Base-by-base conservation (phyloP, 1,140 invertebrate species). In the Drosophila sechellia region DNA sequence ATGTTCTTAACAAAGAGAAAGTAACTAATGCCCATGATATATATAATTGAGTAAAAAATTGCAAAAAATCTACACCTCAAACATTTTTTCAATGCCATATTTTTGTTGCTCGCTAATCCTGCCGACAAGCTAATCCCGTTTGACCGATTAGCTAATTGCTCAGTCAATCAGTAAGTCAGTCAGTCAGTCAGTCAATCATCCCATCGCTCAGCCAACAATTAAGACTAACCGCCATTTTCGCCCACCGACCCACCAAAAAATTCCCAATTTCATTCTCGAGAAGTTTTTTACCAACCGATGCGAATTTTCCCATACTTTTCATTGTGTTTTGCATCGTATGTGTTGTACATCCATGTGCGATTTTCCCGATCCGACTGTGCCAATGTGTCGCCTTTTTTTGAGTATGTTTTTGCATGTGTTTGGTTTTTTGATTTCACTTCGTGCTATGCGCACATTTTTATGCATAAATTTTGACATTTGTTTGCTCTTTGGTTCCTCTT, bases 361-460 rank as follows among this genome's bases (percentile, higher is more conserved):
- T 50, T 25, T 48, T 48, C 15, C n/a, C 34, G 39, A 52, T 54
- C 10, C 27, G 64, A 10, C 45, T 75, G 39, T 74, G 69, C 58
- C 42, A 15, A 37, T 31, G 49, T 61, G 71, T 73, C 69, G 56
- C 57, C 57, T 34, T 63, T 56, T 43, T 42, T 31, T 31, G 31
- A 31, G 53, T 66, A 48, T 63, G 40, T 31, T 31, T 10, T 31
- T 73, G 75, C 59, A 57, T 77, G 65, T 58, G 42, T 56, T 71
- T 65, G 43, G 46, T 61, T 72, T 76, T 11, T 59, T 77, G 64
- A 59, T 64, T 73, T 78, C 35, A 43, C 56, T 60, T 13, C 15
- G 52, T 64, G 74, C 76, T 72, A 83, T 83, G 68, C 63, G 83
- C 84, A 89, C 84, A 87, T 87, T 80, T 60, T 80, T 79, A 89